Evolutionary conservation across 2,888 invertebrate genomes (phyloP).

Genomic region (Pyralis farinalis): DNA sequence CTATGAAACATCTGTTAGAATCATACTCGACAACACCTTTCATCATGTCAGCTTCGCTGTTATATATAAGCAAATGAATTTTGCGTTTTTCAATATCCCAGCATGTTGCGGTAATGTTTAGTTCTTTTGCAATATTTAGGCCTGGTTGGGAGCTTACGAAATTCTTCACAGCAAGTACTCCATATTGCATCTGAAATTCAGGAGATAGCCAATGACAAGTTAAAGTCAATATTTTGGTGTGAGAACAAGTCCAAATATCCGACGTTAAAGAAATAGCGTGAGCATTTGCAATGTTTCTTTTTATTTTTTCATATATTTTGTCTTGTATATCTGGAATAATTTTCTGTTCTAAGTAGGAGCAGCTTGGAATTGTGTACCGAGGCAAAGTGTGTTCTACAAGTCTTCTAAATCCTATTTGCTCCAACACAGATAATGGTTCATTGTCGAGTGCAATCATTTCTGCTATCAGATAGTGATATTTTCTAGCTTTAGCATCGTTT

Average conservation of each 20-base stretch:
- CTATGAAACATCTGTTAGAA: slow-evolving; percentile 29
- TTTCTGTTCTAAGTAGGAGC: slow-evolving; percentile 19
- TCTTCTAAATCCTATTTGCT: slow-evolving; percentile 28
- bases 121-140: slow-evolving; percentile 31
- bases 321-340: slow-evolving; percentile 21
- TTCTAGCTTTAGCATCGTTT: slow-evolving; percentile 3
- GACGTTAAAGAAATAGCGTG: slow-evolving; percentile 25
- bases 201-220: slow-evolving; percentile 26
- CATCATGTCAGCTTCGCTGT: slow-evolving; percentile 29
- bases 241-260: slow-evolving; percentile 28
- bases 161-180: slow-evolving; percentile 27
- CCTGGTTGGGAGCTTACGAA: slow-evolving; percentile 24
- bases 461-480: slow-evolving; percentile 28
- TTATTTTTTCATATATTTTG: slow-evolving; percentile 22
- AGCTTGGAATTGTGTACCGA: slow-evolving; percentile 25
- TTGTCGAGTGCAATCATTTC: slow-evolving; percentile 42
- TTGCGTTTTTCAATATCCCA: slow-evolving; percentile 32
- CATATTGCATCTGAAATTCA: slow-evolving; percentile 22
- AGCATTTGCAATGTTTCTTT: slow-evolving; percentile 21
- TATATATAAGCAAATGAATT: slow-evolving; percentile 29
- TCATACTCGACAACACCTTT: slow-evolving; percentile 27
- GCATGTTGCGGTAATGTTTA: slow-evolving; percentile 21
- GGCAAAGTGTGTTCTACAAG: slow-evolving; percentile 26
- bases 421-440: slow-evolving; percentile 31
- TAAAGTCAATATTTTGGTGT: slow-evolving; percentile 24